Conservation (phyloP, 2,113 vertebrate genomes). For the Dicerorhinus sumatrensis region DNA sequence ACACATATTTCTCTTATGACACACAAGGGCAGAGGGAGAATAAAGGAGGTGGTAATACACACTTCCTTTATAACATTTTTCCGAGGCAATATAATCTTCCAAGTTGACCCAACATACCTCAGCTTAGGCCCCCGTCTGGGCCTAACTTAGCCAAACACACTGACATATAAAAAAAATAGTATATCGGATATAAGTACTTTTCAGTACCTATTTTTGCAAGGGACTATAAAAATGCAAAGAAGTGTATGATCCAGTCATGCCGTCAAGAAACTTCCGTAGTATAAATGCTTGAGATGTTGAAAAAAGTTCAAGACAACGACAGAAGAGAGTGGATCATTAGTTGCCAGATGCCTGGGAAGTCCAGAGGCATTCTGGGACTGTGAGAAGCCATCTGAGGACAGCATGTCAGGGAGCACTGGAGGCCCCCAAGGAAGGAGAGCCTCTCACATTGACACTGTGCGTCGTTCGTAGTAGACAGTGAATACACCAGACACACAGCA, state of each 20-base stretch:
- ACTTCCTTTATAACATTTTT: not conserved
- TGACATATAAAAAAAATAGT: not conserved
- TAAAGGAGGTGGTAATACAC: not conserved
- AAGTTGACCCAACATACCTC: not conserved
- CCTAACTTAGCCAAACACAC: not conserved
- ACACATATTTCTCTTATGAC: not conserved
- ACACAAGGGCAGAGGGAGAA: not conserved
- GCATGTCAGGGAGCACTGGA: not conserved
- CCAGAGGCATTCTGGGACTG: not conserved
- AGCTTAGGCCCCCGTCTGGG: not conserved
- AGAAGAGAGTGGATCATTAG: not conserved
- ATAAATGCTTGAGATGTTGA: not conserved
- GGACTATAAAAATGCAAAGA: not conserved
- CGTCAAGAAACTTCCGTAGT: not conserved
- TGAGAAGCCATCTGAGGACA: not conserved
- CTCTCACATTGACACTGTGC: no score
- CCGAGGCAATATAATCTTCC: not conserved
- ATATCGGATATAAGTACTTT: not conserved
- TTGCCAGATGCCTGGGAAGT: not conserved
- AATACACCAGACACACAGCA: not conserved
- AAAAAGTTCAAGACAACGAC: not conserved
- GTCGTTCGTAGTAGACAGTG: rapidly evolving
- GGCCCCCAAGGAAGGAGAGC: not conserved
- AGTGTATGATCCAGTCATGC: not conserved
- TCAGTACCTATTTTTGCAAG: not conserved